Conservation (phyloP, 2,113 vertebrate species). For the Amia ocellicauda region DNA sequence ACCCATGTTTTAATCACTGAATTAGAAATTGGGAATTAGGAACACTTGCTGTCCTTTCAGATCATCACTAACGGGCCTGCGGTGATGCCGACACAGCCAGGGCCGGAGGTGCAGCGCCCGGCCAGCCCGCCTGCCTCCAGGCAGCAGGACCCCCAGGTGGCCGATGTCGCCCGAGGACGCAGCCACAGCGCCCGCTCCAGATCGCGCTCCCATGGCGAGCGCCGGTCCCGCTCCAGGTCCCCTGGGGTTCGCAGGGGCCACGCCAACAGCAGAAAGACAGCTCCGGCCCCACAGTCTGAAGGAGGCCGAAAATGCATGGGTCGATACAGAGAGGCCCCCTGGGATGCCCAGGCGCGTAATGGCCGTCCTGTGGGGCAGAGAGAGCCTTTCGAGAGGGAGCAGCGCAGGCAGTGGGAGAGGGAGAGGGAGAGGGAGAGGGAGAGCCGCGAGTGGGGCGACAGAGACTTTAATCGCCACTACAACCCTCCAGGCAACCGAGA, state of each 20-base stretch:
- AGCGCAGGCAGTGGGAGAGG: constrained; percentile 82
- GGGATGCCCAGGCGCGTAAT: constrained; percentile 79
- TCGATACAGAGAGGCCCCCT: constrained; percentile 76
- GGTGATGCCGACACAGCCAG: constrained; percentile 40
- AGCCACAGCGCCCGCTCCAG: constrained; percentile 75
- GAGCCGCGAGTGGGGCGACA: constrained; percentile 91
- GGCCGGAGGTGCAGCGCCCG: constrained; percentile 57
- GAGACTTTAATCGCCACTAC: constrained; percentile 81
- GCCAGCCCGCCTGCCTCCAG: constrained; percentile 62
- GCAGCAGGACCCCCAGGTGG: constrained; percentile 81
- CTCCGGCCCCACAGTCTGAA: constrained; percentile 62
- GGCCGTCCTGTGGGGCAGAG: constrained; percentile 66
- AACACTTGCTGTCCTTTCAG: constrained; percentile 45
- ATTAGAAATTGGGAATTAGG: no score
- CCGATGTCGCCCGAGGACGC: constrained; percentile 67
- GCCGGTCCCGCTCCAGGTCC: constrained; percentile 79
- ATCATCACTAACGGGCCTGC: constrained; percentile 84
- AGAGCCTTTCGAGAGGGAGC: constrained; percentile 82
- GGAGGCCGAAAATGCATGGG: constrained; percentile 70
- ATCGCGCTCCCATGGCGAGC: constrained; percentile 73
- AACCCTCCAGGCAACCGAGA: constrained; percentile 61
- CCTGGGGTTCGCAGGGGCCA: constrained; percentile 69
- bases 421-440: constrained; percentile 88
- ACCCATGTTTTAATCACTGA: no score
- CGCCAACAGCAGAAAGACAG: constrained; percentile 76